phyloP scores from a whole-genome alignment of 2,797 vertebrate genomes.

The Pangasius sanitwongsei region DNA sequence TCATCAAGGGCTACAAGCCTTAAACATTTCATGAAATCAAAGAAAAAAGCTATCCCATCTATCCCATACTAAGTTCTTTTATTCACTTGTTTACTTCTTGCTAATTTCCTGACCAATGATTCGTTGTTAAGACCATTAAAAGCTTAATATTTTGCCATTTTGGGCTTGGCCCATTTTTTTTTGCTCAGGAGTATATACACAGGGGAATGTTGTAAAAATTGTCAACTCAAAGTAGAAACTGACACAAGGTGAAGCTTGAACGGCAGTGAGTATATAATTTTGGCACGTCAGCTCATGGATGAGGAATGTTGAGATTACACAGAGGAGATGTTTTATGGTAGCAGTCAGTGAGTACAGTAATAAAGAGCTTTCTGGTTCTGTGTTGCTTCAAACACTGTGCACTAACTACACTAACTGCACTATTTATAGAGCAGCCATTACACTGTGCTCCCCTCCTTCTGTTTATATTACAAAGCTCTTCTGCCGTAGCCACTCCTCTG shows the following conservation, averaged over 20 bases:
- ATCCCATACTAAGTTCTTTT: too few relatives aligned
- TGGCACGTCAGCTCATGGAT: constrained; percentile 16
- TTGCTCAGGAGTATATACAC: too few relatives aligned
- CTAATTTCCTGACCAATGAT: too few relatives aligned
- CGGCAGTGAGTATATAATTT: neutral
- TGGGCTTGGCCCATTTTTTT: too few relatives aligned
- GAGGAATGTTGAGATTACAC: constrained; percentile 43
- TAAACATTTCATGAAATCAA: too few relatives aligned
- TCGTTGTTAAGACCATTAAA: too few relatives aligned
- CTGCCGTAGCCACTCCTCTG: neutral
- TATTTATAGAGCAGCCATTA: constrained; percentile 48
- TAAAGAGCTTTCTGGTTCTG: constrained; percentile 43
- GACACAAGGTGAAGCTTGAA: neutral
- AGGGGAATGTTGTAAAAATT: neutral
- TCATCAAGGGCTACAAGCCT: too few relatives aligned
- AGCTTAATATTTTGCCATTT: too few relatives aligned
- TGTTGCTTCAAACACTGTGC: constrained; percentile 9
- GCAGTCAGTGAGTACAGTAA: constrained; percentile 47
- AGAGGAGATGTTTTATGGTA: constrained; percentile 38
- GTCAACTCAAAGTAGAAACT: constrained; percentile 10
- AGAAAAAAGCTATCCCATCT: too few relatives aligned
- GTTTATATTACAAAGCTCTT: constrained; percentile 17
- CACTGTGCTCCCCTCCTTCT: neutral
- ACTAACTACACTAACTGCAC: constrained; percentile 21
- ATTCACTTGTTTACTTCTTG: too few relatives aligned